phyloP scores from a whole-genome alignment of 2,797 vertebrate genomes.

The Enteromius afrohamiltoni region DNA sequence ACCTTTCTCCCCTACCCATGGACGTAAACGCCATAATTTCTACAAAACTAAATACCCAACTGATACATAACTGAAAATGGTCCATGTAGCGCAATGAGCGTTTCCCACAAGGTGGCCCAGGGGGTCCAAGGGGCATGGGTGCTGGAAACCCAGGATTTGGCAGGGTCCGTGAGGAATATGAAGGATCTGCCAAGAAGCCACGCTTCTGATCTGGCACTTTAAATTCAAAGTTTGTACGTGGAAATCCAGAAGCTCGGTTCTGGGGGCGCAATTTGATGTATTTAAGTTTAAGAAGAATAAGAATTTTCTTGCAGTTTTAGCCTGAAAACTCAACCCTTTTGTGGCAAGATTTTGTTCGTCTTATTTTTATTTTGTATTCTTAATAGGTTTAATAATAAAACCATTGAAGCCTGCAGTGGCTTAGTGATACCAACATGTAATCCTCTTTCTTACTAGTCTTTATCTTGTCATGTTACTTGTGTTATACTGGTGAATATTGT shows the following conservation, averaged over 20 bases:
- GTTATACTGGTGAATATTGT: slow-evolving; percentile 79
- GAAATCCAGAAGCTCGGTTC: slow-evolving; percentile 65
- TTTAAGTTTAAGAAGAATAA: slow-evolving; percentile 85
- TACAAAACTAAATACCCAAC: slow-evolving; percentile 64
- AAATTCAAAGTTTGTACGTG: slow-evolving; percentile 72
- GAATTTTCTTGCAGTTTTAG: slow-evolving; percentile 93
- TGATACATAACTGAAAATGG: slow-evolving; percentile 58
- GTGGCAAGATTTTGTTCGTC: slow-evolving; percentile 72
- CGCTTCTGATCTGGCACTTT: slow-evolving; percentile 88
- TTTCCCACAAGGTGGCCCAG: slow-evolving; percentile 92
- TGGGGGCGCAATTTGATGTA: slow-evolving; percentile 75
- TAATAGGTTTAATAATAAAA: slow-evolving; percentile 64
- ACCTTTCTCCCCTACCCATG: slow-evolving; percentile 62
- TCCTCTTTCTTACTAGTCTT: slow-evolving; percentile 69
- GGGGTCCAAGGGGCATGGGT: slow-evolving; percentile 92
- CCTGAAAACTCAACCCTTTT: slow-evolving; percentile 78
- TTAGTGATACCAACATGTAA: slow-evolving; percentile 71
- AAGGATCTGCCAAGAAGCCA: slow-evolving; percentile 96
- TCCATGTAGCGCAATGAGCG: slow-evolving; percentile 95
- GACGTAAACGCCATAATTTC: slow-evolving; percentile 79
- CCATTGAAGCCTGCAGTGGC: slow-evolving; percentile 66
- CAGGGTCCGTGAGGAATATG: slow-evolving; percentile 99
- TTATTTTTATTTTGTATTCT: slow-evolving; percentile 77
- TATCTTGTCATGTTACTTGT: slow-evolving; percentile 79
- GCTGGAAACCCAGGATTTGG: slow-evolving; percentile 85